Conservation (phyloP, 2,888 invertebrate species). For the Hipparchia semele region DNA sequence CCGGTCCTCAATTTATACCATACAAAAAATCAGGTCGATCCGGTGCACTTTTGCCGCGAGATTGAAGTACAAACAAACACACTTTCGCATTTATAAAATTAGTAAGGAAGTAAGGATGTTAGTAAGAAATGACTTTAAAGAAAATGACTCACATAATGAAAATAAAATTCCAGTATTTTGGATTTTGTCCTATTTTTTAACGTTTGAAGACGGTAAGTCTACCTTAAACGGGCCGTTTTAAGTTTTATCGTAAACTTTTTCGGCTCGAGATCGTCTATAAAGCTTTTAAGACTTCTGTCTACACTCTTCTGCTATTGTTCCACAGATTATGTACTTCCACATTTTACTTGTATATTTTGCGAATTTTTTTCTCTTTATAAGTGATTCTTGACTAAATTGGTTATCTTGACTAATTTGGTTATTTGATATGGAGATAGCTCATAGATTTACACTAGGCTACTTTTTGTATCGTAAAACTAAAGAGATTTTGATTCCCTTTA, state of each 20-base stretch:
- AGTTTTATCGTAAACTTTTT: constrained; percentile 44
- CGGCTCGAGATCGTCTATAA: constrained; percentile 37
- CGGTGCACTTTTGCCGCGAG: no score
- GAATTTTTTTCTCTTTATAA: no score
- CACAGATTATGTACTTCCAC: constrained; percentile 17
- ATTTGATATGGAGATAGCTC: no score
- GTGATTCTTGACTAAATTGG: no score
- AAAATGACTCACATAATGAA: neutral
- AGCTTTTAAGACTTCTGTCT: constrained; percentile 42
- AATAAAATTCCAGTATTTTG: neutral
- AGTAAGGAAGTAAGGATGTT: neutral
- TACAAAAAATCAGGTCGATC: no score
- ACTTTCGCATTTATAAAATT: neutral
- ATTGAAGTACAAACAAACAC: no score
- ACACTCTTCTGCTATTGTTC: constrained; percentile 26
- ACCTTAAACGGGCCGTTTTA: constrained; percentile 42
- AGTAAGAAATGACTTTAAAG: no score
- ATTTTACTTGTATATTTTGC: constrained; percentile 1
- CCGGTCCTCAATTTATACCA: no score
- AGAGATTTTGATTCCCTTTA: no score
- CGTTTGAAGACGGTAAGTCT: constrained; percentile 45
- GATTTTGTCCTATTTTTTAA: constrained; percentile 19
- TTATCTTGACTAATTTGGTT: no score
- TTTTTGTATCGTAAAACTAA: no score
- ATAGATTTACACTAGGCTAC: no score